Percentiles rank a stretch among this genome's conserved stretches.
phyloP scores from a whole-genome alignment of 2,888 invertebrate genomes.

The Resseliella maxima region DNA sequence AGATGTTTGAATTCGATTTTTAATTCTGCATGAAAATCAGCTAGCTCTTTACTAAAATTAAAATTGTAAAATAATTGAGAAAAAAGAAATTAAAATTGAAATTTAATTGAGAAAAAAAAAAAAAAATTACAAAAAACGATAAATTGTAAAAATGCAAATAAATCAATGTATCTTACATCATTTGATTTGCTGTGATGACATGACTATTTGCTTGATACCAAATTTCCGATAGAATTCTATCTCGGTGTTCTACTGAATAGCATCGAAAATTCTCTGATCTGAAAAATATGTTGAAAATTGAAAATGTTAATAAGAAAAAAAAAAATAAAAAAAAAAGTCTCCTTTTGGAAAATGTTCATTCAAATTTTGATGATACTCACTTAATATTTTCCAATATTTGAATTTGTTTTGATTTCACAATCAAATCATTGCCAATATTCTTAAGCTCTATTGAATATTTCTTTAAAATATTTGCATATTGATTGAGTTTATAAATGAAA shows the following conservation, averaged over 20 bases:
- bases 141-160: no score
- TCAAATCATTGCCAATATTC: neutral
- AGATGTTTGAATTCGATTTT: neutral
- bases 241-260: neutral
- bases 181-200: neutral
- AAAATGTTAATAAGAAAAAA: neutral
- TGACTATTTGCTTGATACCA: neutral
- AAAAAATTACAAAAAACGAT: no score
- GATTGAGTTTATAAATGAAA: neutral
- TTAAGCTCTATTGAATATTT: neutral
- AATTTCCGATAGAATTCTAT: neutral
- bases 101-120: neutral
- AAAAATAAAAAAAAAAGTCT: slow-evolving; percentile 6
- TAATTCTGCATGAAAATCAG: neutral
- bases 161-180: neutral
- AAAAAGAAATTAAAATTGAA: neutral
- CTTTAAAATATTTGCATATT: neutral
- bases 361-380: no score
- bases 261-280: neutral
- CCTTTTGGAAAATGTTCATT: neutral
- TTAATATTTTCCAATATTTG: slow-evolving; percentile 31
- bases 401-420: neutral
- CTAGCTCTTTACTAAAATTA: neutral
- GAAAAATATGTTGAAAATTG: no score
- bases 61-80: neutral